Evolutionary conservation across 2,888 invertebrate genomes (phyloP), one percentile per base, ranked within the genome.

Genomic region (Achlya flavicornis): DNA sequence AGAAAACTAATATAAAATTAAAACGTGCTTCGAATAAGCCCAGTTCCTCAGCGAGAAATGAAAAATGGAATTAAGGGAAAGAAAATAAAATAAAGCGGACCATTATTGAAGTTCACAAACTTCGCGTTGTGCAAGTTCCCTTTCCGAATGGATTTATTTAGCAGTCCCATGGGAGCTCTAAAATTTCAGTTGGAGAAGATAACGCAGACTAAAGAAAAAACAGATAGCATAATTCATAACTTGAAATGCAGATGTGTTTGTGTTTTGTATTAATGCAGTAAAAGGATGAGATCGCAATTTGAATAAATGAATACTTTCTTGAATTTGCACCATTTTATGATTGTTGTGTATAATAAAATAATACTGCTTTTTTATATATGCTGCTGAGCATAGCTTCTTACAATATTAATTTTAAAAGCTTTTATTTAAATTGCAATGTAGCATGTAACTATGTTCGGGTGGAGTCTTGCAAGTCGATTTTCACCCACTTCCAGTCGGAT

Each of bases 121-220:
- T 73, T 74, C 65, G 73, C 76, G 69, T 72, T 76, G 58, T 76
- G 75, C 63, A 74, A 63, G 64, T 77, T 72, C 67, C 73, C 74
- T 71, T 74, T 62, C 63, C 63, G 71, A 74, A 77, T 75, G 70
- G 69, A 75, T 73, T 79, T 70, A 75, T 73, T 79, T 70, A 70
- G 67, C 64, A 64, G 66, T 61, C 70, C 63, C 68, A 26, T n/a
- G 69, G 61, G 70, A 62, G 71, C 67, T 72, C 71, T 75, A 66
- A 70, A 70, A 38, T 71, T 72, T 73, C 60, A 46, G 57, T 43
- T 35, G 32, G 60, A 71, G 69, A 64, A 63, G 35, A 66, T 71
- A 66, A 69, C 60, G 69, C 59, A 62, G 53, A 58, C 11, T 10
- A 38, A 35, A n/a, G 41, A 32, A 33, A 48, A 67, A 67, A 72